A percentile compares a stretch with the other conserved stretches of the same genome.
These are phyloP conservation scores for Vombatus ursinus DNA, from an alignment of 2,113 vertebrate species.

Conservation along the genomic window DNA sequence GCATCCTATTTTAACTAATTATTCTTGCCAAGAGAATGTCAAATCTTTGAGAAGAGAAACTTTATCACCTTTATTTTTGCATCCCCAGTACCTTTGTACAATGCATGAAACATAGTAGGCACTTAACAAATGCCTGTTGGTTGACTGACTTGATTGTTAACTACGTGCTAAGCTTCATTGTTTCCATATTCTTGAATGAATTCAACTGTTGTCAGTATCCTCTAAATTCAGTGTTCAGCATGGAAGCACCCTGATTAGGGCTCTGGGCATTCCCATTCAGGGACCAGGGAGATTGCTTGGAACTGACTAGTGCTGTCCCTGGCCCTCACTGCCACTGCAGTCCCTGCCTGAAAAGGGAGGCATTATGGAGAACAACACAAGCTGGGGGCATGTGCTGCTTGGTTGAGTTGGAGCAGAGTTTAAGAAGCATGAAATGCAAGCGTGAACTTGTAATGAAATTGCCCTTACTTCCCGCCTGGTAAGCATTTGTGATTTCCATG, in stretches of 20 bases:
- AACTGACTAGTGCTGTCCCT: not conserved
- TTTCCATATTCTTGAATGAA: not conserved
- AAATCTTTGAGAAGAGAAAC: not conserved
- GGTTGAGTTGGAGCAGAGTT: constrained; percentile 54
- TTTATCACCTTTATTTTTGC: not conserved
- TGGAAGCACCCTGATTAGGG: not conserved
- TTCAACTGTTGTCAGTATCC: not conserved
- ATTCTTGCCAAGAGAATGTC: too few species aligned
- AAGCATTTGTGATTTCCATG: constrained; percentile 55
- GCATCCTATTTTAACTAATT: too few species aligned
- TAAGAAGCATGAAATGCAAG: constrained; percentile 56
- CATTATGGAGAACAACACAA: not conserved
- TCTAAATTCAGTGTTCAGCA: not conserved
- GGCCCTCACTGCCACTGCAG: not conserved
- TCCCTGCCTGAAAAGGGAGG: constrained; percentile 40
- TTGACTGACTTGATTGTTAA: not conserved
- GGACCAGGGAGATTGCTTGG: not conserved
- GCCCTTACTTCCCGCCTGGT: constrained; percentile 60
- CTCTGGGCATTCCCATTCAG: not conserved
- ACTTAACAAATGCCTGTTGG: not conserved
- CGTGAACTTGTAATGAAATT: constrained; percentile 60
- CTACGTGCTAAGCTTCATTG: not conserved
- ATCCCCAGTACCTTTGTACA: not conserved
- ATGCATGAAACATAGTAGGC: not conserved
- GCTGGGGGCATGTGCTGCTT: constrained; percentile 37